Evolutionary conservation across 2,797 vertebrate species (phyloP).

Genomic region (Lagocephalus sceleratus): DNA sequence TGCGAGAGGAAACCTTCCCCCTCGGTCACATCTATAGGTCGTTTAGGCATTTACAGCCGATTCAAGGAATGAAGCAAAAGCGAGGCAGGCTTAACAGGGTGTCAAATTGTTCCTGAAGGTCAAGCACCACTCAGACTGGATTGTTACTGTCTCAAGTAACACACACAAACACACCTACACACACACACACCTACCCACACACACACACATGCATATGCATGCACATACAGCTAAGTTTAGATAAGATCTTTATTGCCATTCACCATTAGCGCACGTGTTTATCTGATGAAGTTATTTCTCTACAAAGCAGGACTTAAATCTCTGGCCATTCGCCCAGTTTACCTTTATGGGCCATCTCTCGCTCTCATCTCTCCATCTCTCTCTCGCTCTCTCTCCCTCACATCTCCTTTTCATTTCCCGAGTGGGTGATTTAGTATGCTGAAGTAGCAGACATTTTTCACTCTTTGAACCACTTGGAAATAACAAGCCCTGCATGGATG

Average conservation of each 20-base stretch:
- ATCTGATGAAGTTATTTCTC: slow-evolving; percentile 72
- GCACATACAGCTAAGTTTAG: no score
- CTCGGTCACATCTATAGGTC: slow-evolving; percentile 37
- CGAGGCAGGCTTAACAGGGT: slow-evolving; percentile 57
- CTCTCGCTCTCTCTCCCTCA: slow-evolving; percentile 29
- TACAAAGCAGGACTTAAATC: slow-evolving; percentile 71
- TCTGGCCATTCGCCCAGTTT: slow-evolving; percentile 71
- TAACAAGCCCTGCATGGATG: slow-evolving; percentile 51
- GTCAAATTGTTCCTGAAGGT: slow-evolving; percentile 59
- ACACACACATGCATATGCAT: no score
- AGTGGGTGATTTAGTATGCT: slow-evolving; percentile 68
- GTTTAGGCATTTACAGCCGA: slow-evolving; percentile 61
- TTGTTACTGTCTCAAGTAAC: slow-evolving; percentile 30
- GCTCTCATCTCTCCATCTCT: slow-evolving; percentile 45
- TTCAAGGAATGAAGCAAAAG: slow-evolving; percentile 60
- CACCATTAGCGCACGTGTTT: slow-evolving; percentile 67
- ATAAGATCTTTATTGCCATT: slow-evolving; percentile 55
- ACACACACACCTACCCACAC: no score
- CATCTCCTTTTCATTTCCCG: slow-evolving; percentile 75
- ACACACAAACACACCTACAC: slow-evolving; percentile 46
- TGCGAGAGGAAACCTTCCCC: slow-evolving; percentile 36
- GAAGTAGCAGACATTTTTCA: slow-evolving; percentile 68
- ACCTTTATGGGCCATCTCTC: slow-evolving; percentile 74
- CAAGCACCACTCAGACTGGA: slow-evolving; percentile 38
- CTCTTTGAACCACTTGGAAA: slow-evolving; percentile 62